Evolutionary conservation across 2,797 vertebrate genomes (phyloP).

Genomic region (Sarcophilus harrisii): DNA sequence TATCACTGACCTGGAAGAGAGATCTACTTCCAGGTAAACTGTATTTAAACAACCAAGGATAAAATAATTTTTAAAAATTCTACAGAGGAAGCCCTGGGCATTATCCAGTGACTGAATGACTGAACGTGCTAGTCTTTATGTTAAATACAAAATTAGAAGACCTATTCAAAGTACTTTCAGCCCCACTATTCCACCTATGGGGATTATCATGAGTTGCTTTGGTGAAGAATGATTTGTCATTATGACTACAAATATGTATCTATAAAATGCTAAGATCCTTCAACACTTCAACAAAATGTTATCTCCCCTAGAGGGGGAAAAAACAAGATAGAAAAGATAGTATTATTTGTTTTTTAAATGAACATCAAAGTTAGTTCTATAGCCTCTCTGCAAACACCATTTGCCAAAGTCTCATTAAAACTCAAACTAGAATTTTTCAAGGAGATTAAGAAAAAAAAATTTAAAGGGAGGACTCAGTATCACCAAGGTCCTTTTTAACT

Average conservation of each 20-base stretch:
- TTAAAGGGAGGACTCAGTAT: background rate
- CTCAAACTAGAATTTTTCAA: background rate
- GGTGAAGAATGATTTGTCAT: constrained; percentile 56
- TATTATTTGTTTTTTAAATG: constrained; percentile 11
- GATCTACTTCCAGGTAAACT: constrained; percentile 3
- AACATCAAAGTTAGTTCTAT: background rate
- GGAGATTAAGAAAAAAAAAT: background rate
- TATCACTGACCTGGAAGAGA: background rate
- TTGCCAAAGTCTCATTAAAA: background rate
- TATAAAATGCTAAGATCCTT: constrained; percentile 52
- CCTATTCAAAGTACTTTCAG: background rate
- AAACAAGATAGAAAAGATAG: constrained; percentile 25
- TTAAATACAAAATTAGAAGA: background rate
- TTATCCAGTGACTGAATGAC: background rate
- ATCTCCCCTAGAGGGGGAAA: constrained; percentile 36
- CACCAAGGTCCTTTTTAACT: background rate
- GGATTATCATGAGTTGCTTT: constrained; percentile 23
- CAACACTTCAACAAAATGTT: constrained; percentile 34
- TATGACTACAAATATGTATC: constrained; percentile 51
- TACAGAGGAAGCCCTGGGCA: background rate
- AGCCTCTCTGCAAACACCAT: background rate
- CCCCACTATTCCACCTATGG: background rate
- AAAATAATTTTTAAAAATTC: constrained; percentile 20
- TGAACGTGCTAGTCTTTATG: background rate
- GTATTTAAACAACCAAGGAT: background rate